A percentile compares a stretch with the other conserved stretches of the same genome.
Conservation (phyloP, 2,888 invertebrate species). For the Helicoverpa assulta region DNA sequence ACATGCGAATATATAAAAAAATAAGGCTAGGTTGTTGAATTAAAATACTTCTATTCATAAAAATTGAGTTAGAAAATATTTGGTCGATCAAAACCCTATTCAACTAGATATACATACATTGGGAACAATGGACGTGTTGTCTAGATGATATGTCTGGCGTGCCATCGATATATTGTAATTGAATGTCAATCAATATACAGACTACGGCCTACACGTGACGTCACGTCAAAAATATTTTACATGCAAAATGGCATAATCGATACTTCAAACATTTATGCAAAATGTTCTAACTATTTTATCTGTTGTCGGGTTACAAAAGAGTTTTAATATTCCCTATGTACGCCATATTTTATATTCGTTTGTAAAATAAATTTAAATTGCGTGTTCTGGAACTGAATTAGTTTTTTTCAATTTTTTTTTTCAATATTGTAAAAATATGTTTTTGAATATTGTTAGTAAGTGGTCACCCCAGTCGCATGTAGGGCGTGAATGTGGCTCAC, state of each 20-base stretch:
- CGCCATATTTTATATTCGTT: background rate
- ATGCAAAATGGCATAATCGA: constrained; percentile 2
- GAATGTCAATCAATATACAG: constrained; percentile 27
- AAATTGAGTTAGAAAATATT: constrained; percentile 1
- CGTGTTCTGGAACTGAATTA: background rate
- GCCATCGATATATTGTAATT: constrained; percentile 24
- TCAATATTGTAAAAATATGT: background rate
- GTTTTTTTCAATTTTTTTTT: background rate
- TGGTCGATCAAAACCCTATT: constrained; percentile 4
- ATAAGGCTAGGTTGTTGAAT: too few relatives aligned
- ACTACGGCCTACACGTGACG: background rate
- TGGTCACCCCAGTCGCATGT: constrained; percentile 49
- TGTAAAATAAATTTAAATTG: background rate
- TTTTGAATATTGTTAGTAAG: background rate
- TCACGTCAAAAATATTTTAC: constrained; percentile 2
- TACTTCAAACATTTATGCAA: constrained; percentile 4
- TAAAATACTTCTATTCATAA: background rate
- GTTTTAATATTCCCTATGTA: too few relatives aligned
- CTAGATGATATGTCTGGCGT: constrained; percentile 6
- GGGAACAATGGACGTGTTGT: background rate
- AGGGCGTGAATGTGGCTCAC: constrained; percentile 61
- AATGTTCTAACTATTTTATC: constrained; percentile 1
- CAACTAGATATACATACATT: background rate
- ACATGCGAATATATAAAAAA: too few relatives aligned
- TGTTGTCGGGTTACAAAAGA: background rate